These are phyloP conservation scores for Cyphomyrmex costatus DNA, from an alignment of 1,140 invertebrate species.

Conservation along the genomic window DNA sequence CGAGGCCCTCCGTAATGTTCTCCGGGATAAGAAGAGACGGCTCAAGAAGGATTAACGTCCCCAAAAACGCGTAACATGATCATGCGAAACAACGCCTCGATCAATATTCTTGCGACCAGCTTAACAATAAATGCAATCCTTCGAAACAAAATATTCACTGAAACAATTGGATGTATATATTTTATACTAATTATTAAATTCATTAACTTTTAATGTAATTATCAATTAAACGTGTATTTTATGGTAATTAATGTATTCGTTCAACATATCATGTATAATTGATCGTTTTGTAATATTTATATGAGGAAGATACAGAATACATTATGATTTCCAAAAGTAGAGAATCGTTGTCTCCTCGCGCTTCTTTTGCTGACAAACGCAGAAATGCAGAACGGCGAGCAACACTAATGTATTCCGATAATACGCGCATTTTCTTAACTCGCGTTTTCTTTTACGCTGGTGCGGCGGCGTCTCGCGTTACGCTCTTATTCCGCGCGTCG, in stretches of 20 bases:
- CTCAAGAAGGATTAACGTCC: conserved; percentile 21
- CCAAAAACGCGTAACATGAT: conserved; percentile 14
- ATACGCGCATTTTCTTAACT: conserved; percentile 29
- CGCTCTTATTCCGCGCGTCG: conserved; percentile 43
- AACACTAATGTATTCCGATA: conserved; percentile 32
- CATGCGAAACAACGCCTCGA: not conserved
- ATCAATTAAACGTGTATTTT: conserved; percentile 3
- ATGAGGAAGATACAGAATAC: not conserved
- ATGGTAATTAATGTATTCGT: not conserved
- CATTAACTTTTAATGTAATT: not conserved
- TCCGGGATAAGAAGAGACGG: conserved; percentile 15
- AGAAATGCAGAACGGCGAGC: not conserved
- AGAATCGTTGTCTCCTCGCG: not conserved
- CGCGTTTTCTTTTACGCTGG: conserved; percentile 17
- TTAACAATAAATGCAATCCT: not conserved
- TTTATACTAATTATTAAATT: conserved; percentile 5
- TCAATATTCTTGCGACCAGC: not conserved
- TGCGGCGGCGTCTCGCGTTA: conserved; percentile 64
- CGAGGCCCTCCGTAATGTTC: conserved; percentile 46
- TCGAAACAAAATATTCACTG: not conserved
- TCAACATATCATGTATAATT: not conserved
- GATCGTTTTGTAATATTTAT: not conserved
- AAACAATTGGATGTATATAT: not conserved
- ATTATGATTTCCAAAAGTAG: not conserved
- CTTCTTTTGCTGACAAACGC: not conserved